Base-by-base conservation (phyloP, 2,888 invertebrate genomes). In the Tinea pellionella region DNA sequence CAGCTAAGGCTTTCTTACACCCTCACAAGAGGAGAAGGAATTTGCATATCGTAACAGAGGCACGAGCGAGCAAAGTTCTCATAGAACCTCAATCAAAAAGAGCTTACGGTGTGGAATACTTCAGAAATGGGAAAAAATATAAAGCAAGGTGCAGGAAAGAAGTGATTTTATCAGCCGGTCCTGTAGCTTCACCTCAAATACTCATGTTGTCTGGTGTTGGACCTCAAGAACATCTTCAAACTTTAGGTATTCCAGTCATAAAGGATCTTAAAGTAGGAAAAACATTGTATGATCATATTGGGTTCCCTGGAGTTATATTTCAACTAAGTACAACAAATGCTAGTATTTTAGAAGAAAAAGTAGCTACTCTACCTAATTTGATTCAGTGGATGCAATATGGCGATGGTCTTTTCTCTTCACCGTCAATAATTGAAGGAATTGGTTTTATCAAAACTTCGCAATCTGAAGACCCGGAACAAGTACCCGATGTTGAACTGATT, bases 181-280 rank as follows among this genome's bases (percentile, higher is more conserved):
- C 96, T 0, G 92, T 98, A 63, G 95, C 94, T 67, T 94, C 96
- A 0, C 96, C 97, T 0, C 97, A 98, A 74, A 73, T 98, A 13
- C 88, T 98, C n/a, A 94, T 97, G 94, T 77, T 98, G 1, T 96
- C 96, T 4, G 96, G 96, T 11, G 73, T 91, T 12, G 91, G 91
- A 0, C 90, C 90, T 0, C 74, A 77, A 62, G 78, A 90, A 62
- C 88, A 92, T 68, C 78, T 92, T 1, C 72, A 87, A 62, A 77
- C 84, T 8, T 77, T 90, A 4, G 87, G 86, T 0, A 89, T 93
- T 62, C 91, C 92, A 0, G 78, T 92, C 0, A 68, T 93, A 0
- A 76, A 89, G 60, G 88, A 92, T 64, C 73, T 92, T 59, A 91
- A 90, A 13, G 92, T 94, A 9, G 94, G 94, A 1, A 80, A 87